Evolutionary conservation across 2,113 vertebrate genomes (phyloP).

Genomic region (Anser cygnoides): DNA sequence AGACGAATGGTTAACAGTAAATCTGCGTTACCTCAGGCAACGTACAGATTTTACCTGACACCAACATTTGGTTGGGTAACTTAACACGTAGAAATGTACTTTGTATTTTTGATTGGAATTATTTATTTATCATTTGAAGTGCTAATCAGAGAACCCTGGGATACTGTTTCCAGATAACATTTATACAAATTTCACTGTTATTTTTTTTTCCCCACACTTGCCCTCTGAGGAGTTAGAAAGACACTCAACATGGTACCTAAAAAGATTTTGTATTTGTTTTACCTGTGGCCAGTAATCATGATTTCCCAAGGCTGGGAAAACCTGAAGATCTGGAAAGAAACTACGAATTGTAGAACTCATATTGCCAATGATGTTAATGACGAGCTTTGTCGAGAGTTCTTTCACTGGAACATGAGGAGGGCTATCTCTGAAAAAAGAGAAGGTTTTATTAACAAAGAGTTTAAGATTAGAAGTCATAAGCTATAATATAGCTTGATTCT

Average conservation of each 20-base stretch:
- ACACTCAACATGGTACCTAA: neutral
- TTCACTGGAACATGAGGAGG: conserved; percentile 89
- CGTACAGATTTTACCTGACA: neutral
- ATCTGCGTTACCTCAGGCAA: neutral
- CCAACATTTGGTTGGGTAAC: neutral
- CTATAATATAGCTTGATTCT: neutral
- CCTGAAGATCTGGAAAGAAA: conserved; percentile 86
- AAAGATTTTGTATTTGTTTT: conserved; percentile 18
- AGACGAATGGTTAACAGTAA: neutral
- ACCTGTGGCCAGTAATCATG: conserved; percentile 99
- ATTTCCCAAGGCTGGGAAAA: conserved; percentile 93
- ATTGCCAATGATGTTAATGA: conserved; percentile 89
- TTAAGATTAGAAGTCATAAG: neutral
- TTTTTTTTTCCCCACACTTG: neutral
- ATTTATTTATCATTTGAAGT: neutral
- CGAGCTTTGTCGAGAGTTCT: conserved; percentile 88
- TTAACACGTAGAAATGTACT: neutral
- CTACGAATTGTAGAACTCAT: conserved; percentile 85
- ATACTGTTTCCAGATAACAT: neutral
- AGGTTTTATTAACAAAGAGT: neutral
- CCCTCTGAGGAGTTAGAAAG: neutral
- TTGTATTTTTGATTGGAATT: neutral
- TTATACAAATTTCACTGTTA: neutral
- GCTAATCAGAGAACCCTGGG: neutral
- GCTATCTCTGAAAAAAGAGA: conserved; percentile 83